A percentile compares a stretch with the other conserved stretches of the same genome.
Evolutionary conservation across 2,888 invertebrate genomes (phyloP).

Genomic region (Ochropleura plecta): DNA sequence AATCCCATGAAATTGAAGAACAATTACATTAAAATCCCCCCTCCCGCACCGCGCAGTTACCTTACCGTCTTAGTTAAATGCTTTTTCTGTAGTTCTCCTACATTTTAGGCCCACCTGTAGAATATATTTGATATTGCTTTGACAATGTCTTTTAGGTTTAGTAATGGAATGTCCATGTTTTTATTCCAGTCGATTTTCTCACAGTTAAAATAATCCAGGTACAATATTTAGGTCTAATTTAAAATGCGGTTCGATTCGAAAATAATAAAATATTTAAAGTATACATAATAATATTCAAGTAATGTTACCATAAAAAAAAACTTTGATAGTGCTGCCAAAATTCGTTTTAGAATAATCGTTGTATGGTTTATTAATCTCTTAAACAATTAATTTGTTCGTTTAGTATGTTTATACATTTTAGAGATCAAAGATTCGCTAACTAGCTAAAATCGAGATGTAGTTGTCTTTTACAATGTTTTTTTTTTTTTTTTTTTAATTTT

Average conservation of each 20-base stretch:
- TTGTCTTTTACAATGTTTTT: constrained; percentile 25
- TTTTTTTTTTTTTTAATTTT: neutral
- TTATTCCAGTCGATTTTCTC: constrained; percentile 39
- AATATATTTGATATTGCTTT: constrained; percentile 17
- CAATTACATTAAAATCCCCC: neutral
- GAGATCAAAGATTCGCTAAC: constrained; percentile 54
- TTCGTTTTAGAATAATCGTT: constrained; percentile 42
- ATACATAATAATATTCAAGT: constrained; percentile 23
- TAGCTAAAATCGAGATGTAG: constrained; percentile 20
- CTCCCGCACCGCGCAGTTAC: neutral
- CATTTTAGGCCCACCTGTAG: constrained; percentile 44
- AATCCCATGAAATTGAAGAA: neutral
- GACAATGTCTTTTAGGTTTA: constrained; percentile 27
- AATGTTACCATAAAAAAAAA: constrained; percentile 20
- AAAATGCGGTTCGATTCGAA: constrained; percentile 23
- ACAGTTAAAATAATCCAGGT: constrained; percentile 46
- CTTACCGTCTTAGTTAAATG: neutral
- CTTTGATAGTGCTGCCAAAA: neutral
- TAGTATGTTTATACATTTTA: constrained; percentile 22
- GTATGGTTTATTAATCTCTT: constrained; percentile 23
- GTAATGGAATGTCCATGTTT: constrained; percentile 52
- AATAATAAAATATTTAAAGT: constrained; percentile 17
- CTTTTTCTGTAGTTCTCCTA: constrained; percentile 8
- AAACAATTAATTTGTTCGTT: constrained; percentile 29
- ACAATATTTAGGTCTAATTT: constrained; percentile 37